Percentiles rank a stretch among this genome's conserved stretches.
These are phyloP conservation scores for Nyctibius bracteatus DNA, from an alignment of 2,113 vertebrate species.

Conservation along the genomic window DNA sequence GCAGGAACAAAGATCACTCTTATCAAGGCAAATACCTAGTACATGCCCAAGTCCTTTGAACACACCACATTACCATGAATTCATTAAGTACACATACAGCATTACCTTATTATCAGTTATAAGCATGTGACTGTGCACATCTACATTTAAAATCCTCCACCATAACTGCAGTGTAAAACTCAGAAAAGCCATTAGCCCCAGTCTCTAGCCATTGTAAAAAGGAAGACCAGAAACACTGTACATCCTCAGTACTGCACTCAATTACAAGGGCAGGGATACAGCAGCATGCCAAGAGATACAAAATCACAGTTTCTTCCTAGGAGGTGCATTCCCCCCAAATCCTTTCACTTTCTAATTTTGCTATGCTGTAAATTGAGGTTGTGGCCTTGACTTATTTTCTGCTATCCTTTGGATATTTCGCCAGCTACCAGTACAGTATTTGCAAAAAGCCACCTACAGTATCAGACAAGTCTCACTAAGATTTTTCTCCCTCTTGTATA, in stretches of 20 bases:
- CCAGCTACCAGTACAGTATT: background rate
- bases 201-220: background rate
- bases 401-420: background rate
- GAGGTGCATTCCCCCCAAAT: background rate
- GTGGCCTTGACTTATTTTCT: background rate
- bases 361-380: conserved; percentile 15
- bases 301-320: background rate
- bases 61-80: background rate
- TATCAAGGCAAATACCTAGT: background rate
- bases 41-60: background rate
- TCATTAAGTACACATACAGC: background rate
- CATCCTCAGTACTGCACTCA: background rate
- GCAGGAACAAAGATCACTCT: background rate
- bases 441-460: background rate
- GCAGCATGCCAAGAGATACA: background rate
- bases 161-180: background rate
- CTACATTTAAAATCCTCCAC: background rate
- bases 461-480: background rate
- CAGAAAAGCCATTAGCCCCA: background rate
- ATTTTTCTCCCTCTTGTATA: background rate
- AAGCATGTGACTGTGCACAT: background rate
- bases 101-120: too few species aligned
- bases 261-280: background rate
- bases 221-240: background rate
- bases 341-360: background rate